Evolutionary conservation across 2,888 invertebrate genomes (phyloP), one percentile per base, ranked within the genome.

Genomic region (Myopa tessellatipennis): DNA sequence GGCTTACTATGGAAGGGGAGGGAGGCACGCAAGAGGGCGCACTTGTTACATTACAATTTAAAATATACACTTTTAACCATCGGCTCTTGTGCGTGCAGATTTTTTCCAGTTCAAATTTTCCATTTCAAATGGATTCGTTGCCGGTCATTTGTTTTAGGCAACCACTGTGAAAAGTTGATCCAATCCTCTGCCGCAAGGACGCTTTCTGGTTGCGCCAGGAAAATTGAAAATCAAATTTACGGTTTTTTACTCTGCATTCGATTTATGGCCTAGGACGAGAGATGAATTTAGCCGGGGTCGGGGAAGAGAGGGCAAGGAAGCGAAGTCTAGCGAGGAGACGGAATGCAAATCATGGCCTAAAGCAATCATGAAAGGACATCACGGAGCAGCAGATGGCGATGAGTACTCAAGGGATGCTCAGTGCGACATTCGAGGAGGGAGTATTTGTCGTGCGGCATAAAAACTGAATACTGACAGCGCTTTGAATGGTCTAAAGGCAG

Each of bases 161-260:
- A 18, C n/a, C 38, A 40, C 40, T 4, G 38, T 65, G 36, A 38
- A 55, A 55, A 55, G 55, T 16, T 38, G 16, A 55, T n/a, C 55
- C 55, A 10, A 45, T 45, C 8, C 16, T 63, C 14, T 34, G 12
- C n/a, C n/a, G 67, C 67, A 14, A 40, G 18, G 40, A 40, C 40
- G 26, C 26, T 26, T 26, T 16, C n/a, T 67, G n/a, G 7, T 67
- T 36, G 40, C 40, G 38, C 14, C 40, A 34, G 40, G 6, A n/a
- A 40, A 72, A 72, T 61, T 40, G 72, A 73, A 73, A 73, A 73
- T 73, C 73, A 73, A 73, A 73, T 73, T 73, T 73, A 73, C 73
- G 61, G 63, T 73, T 73, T 73, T 73, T 63, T 60, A 14, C 52
- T 34, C 52, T 52, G 69, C 4, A 26, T 50, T 52, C 34, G 16